Evolutionary conservation across 2,888 invertebrate species (phyloP), one percentile per base, ranked within the genome.

Genomic region (Euphydryas editha): DNA sequence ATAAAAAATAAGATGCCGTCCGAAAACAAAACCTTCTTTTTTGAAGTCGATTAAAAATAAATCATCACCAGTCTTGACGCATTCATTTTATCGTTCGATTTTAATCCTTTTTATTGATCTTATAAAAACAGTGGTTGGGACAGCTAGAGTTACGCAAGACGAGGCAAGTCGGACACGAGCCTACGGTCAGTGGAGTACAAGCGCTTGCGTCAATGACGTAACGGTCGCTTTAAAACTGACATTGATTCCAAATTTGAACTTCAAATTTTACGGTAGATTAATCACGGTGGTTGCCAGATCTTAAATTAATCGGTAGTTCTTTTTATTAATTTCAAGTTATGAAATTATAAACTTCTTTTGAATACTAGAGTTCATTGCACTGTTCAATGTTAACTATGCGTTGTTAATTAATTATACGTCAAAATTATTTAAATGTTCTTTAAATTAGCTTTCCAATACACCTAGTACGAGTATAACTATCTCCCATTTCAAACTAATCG

Each of bases 191-290:
- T 75, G 74, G 76, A 77, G 78, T 78, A 69, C 61, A 66, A 82
- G 82, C 82, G 81, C 80, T 77, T 72, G 75, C 74, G 75, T 76
- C 82, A 80, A 76, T 85, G 86, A 87, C 81, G 84, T 85, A 87
- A 87, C 82, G 82, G 81, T 82, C 76, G 71, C 71, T 76, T 49
- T 56, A 67, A 72, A 75, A 70, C 76, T 59, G 83, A 84, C 86
- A 86, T 83, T 86, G 87, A 83, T 82, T 60, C 46, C 57, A 57
- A 68, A 65, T 81, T 81, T 80, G 78, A 81, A 82, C 80, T 79
- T 78, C 75, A 73, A 78, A 68, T 72, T 70, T 72, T 69, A 73
- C 76, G 76, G 77, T 76, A 71, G 67, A 67, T 47, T 61, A 59
- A 64, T 62, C 68, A 60, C 59, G 55, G 30, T 62, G 37, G 62